Conservation (phyloP, 2,888 invertebrate species). For the Parapristionchus giblindavisi region DNA sequence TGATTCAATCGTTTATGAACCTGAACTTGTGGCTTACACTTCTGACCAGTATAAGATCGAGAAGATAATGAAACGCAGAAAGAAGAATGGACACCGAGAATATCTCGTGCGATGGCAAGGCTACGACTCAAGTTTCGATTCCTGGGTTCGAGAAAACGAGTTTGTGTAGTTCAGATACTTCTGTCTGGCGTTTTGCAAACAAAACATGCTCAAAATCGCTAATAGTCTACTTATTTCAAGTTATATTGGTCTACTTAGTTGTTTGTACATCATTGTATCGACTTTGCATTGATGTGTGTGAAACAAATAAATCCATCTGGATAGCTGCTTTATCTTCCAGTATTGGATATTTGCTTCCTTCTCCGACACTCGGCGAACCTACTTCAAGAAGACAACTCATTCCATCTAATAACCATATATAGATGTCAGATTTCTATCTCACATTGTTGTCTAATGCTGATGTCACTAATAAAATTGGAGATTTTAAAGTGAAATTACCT, state of each 20-base stretch:
- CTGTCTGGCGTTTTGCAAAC: conserved; percentile 1
- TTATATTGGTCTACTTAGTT: not conserved
- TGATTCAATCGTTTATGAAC: conserved; percentile 3
- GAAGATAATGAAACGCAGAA: not conserved
- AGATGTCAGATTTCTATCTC: conserved; percentile 8
- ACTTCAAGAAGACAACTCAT: not conserved
- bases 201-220: conserved; percentile 16
- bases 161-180: conserved; percentile 2
- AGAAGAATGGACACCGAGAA: conserved; percentile 1
- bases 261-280: not conserved
- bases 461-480: not conserved
- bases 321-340: conserved; percentile 10
- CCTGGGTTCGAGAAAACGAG: conserved; percentile 8
- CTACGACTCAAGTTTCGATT: conserved; percentile 9
- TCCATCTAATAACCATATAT: not conserved
- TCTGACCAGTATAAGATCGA: conserved; percentile 16
- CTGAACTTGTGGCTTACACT: not conserved
- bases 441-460: conserved; percentile 1
- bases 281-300: not conserved
- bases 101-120: conserved; percentile 7
- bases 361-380: not conserved
- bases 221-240: conserved; percentile 15
- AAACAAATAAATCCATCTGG: conserved; percentile 15
- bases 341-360: conserved; percentile 22
- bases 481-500: conserved; percentile 13